Evolutionary conservation across 2,797 vertebrate species (phyloP).

Genomic region (Rhodeus uyekii): DNA sequence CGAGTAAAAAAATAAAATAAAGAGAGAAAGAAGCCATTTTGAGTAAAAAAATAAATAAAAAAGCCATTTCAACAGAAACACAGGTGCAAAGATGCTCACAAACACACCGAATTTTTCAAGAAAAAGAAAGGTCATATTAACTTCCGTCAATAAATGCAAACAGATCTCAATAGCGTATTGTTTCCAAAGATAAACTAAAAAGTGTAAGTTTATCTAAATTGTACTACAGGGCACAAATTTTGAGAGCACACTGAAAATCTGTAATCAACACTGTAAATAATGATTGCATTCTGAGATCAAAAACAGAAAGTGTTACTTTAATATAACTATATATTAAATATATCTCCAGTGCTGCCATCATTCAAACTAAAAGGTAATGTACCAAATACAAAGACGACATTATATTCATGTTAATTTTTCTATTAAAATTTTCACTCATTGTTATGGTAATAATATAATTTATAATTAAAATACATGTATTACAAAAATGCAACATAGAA

Average conservation of each 20-base stretch:
- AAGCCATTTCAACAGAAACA: slow-evolving; percentile 1
- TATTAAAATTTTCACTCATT: neutral
- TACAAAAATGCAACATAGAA: neutral
- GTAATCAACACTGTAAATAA: neutral
- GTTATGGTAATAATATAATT: neutral
- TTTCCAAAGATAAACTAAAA: neutral
- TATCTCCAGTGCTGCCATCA: no score
- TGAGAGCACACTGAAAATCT: neutral
- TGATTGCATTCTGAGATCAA: neutral
- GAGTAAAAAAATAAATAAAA: no score
- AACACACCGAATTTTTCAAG: neutral
- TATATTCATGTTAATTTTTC: neutral
- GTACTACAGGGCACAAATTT: neutral
- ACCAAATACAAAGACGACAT: neutral
- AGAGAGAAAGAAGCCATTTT: no score
- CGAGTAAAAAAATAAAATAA: no score
- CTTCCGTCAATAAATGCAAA: neutral
- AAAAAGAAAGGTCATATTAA: neutral
- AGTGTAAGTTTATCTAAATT: neutral
- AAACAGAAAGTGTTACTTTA: neutral
- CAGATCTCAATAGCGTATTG: neutral
- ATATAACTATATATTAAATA: neutral
- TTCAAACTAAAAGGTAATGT: no score
- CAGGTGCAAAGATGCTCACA: slow-evolving; percentile 9
- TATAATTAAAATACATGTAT: neutral